Evolutionary conservation across 2,888 invertebrate species (phyloP).

Genomic region (Tubiluchus corallicola): DNA sequence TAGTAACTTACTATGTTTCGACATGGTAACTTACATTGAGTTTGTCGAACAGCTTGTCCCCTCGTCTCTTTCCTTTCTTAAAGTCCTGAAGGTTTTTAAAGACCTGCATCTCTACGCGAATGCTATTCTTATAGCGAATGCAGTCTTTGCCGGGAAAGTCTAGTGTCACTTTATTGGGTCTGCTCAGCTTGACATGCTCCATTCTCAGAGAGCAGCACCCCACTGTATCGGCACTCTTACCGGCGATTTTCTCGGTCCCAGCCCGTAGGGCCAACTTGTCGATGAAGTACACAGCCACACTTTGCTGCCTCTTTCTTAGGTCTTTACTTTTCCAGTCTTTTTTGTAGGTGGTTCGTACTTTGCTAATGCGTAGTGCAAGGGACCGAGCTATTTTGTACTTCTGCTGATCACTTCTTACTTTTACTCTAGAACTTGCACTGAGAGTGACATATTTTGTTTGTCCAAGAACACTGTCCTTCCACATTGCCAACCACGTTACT

Average conservation of each 20-base stretch:
- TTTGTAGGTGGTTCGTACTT: too few relatives aligned
- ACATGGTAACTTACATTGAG: neutral
- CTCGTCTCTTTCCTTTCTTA: neutral
- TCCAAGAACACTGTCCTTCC: slow-evolving; percentile 10
- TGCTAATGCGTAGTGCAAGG: too few relatives aligned
- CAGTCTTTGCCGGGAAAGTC: slow-evolving; percentile 10
- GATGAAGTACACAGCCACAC: too few relatives aligned
- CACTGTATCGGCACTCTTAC: slow-evolving; percentile 7
- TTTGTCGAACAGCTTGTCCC: slow-evolving; percentile 8
- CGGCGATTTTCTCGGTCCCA: too few relatives aligned
- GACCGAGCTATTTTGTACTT: too few relatives aligned
- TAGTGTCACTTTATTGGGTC: slow-evolving; percentile 2
- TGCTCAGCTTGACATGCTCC: slow-evolving; percentile 8
- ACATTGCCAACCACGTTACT: slow-evolving; percentile 9
- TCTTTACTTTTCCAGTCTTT: too few relatives aligned
- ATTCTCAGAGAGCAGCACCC: slow-evolving; percentile 10
- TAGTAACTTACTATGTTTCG: neutral
- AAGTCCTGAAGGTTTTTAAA: slow-evolving; percentile 5
- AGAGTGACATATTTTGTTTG: too few relatives aligned
- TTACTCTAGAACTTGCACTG: too few relatives aligned
- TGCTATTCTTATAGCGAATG: slow-evolving; percentile 4
- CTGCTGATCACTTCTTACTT: too few relatives aligned
- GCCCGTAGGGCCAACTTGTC: too few relatives aligned
- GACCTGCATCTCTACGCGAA: slow-evolving; percentile 5
- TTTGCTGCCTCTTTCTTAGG: too few relatives aligned